Evolutionary conservation across 2,797 vertebrate genomes (phyloP).

Genomic region (Parambassis ranga): DNA sequence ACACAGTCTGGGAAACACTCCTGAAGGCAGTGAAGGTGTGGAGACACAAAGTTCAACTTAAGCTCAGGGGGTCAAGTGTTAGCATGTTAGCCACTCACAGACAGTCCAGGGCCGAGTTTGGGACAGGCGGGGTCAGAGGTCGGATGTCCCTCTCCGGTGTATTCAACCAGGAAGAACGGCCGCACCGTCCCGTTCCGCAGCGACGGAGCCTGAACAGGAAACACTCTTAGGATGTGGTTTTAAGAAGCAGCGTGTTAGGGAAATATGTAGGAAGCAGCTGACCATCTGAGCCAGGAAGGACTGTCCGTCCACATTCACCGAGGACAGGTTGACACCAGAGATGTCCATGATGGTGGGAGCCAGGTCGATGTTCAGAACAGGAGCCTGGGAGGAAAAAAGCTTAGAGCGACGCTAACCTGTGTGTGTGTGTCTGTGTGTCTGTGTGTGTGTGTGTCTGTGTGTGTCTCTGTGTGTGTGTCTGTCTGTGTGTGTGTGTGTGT

Average conservation of each 20-base stretch:
- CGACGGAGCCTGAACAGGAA: conserved; percentile 66
- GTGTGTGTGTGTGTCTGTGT: background rate
- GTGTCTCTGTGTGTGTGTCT: background rate
- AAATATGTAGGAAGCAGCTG: conserved; percentile 5
- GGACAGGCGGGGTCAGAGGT: conserved; percentile 77
- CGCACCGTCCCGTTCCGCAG: conserved; percentile 72
- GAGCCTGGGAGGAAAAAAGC: conserved; percentile 59
- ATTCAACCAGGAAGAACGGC: conserved; percentile 80
- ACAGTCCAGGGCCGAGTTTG: conserved; percentile 78
- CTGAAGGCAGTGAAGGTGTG: conserved; percentile 56
- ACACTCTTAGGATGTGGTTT: background rate
- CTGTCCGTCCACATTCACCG: conserved; percentile 77
- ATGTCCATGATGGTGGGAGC: conserved; percentile 84
- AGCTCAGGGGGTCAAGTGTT: too few species aligned
- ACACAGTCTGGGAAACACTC: conserved; percentile 85
- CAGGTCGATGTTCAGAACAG: conserved; percentile 82
- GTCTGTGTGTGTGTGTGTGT: background rate
- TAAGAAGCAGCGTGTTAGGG: background rate
- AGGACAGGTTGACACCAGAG: conserved; percentile 73
- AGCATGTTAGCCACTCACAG: conserved; percentile 65
- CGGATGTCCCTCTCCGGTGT: conserved; percentile 77
- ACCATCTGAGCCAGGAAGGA: conserved; percentile 84
- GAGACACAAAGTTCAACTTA: too few species aligned
- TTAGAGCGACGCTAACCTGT: background rate
- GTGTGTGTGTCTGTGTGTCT: background rate